Conservation (phyloP, 2,797 vertebrate genomes). For the Notolepis coatsorum region DNA sequence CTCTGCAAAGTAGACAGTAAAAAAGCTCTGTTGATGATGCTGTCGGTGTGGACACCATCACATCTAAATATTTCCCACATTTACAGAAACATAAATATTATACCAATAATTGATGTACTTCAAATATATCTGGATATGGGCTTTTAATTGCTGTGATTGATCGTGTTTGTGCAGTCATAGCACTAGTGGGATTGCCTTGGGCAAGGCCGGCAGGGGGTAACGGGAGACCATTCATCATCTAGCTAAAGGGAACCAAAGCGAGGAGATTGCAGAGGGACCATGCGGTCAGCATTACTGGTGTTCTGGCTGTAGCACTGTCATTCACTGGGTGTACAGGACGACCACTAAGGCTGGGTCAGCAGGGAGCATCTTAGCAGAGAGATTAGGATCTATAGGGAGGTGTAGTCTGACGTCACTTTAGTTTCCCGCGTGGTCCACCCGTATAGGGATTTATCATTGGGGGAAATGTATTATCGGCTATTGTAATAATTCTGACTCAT, state of each 20-base stretch:
- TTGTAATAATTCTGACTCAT: no score
- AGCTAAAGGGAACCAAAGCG: slow-evolving; percentile 2
- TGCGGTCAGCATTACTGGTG: slow-evolving; percentile 8
- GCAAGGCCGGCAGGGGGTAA: slow-evolving; percentile 36
- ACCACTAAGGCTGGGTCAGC: not conserved
- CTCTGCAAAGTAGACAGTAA: no score
- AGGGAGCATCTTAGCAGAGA: not conserved
- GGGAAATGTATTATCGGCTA: no score
- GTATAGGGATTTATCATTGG: no score
- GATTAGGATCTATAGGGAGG: not conserved
- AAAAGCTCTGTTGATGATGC: no score
- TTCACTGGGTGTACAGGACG: not conserved
- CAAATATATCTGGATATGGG: not conserved
- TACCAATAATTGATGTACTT: no score
- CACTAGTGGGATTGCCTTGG: slow-evolving; percentile 30
- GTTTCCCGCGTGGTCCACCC: no score
- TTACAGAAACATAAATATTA: not conserved
- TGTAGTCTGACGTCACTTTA: no score
- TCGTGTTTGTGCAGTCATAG: slow-evolving; percentile 29
- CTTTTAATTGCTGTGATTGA: slow-evolving; percentile 30
- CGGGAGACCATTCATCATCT: slow-evolving; percentile 47
- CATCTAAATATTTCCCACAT: not conserved
- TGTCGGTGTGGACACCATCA: no score
- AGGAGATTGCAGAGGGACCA: slow-evolving; percentile 5
- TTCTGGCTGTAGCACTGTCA: not conserved